Evolutionary conservation across 2,113 vertebrate genomes (phyloP), one percentile per base, ranked within the genome.

Genomic region (Nasalis larvatus): DNA sequence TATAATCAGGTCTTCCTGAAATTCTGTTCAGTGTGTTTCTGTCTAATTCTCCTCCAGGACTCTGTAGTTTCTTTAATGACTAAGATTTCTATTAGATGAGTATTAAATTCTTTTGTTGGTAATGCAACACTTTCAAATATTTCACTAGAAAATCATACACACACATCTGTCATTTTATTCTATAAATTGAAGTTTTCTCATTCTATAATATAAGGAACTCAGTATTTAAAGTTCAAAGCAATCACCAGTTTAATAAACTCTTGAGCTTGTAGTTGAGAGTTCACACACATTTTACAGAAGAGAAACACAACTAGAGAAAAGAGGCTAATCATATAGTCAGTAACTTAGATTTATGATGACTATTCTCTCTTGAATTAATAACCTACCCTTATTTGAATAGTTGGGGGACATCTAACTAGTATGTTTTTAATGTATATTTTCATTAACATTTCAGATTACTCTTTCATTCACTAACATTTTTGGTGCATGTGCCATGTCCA

Each of bases 181-280:
- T 97, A 60, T 84, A 91, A 90, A 54, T 83, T 81, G 92, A 73
- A 95, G 16, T 27, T 71, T 73, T 52, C 60, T 90, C 47, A 93
- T 76, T 95, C 32, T 78, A 18, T 81, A 89, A 83, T 17, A 27
- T 78, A 68, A 73, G 56, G 23, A 86, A 66, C 35, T 95, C 88
- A 85, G 17, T 85, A 77, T 88, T 92, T 95, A 69, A 89, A 89
- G 32, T 82, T 69, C 40, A 92, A 92, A 89, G 66, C 12, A 95
- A 66, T 92, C 42, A 54, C 45, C 42, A 81, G 42, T 76, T 85
- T 86, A 92, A 77, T 81, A 91, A 89, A 89, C 71, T 6, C 81
- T 83, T 86, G 52, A 89, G 27, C 23, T 27, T 25, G 1, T 56
- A 66, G 58, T 74, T 94, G 63, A 58, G n/a, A 40, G 52, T 86